A percentile compares a stretch with the other conserved stretches of the same genome.
These are phyloP conservation scores for Urosaurus nigricauda DNA, from an alignment of 2,797 vertebrate species.

Conservation along the genomic window DNA sequence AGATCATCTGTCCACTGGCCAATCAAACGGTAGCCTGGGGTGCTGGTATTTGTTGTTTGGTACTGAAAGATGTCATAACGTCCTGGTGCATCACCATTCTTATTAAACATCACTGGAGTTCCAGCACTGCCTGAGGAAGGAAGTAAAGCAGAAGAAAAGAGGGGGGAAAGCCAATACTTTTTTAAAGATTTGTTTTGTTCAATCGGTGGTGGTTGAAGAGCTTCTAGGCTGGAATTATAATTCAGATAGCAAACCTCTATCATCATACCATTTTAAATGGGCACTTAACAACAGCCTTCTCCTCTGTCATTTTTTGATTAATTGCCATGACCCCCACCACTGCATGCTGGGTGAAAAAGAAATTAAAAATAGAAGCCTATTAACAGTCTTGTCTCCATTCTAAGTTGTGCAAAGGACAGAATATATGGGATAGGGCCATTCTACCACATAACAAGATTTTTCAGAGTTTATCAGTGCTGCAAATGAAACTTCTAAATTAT, in stretches of 20 bases:
- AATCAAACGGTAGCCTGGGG: conserved; percentile 87
- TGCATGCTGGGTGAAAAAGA: neutral
- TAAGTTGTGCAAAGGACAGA: neutral
- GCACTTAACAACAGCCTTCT: neutral
- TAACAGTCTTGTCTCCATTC: conserved; percentile 1
- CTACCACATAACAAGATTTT: conserved; percentile 36
- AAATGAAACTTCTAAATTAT: conserved; percentile 53
- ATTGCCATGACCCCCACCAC: neutral
- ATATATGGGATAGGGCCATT: conserved; percentile 27
- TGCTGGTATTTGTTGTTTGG: conserved; percentile 91
- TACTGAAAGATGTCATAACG: conserved; percentile 98
- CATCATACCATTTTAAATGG: accelerated
- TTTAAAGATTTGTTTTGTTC: neutral
- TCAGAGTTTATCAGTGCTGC: conserved; percentile 40
- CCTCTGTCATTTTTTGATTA: conserved; percentile 17
- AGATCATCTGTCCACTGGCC: conserved; percentile 97
- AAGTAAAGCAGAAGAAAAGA: conserved; percentile 56
- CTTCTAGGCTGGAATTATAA: accelerated
- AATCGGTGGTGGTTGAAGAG: accelerated
- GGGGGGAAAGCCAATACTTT: conserved; percentile 13
- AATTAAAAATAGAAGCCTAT: conserved; percentile 8
- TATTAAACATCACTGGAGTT: conserved; percentile 96
- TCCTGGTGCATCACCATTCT: conserved; percentile 94
- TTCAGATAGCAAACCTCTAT: neutral
- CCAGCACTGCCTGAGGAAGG: conserved; percentile 89